These are phyloP conservation scores for Dermatophagoides farinae DNA, from an alignment of 1,140 invertebrate species.

Conservation along the genomic window DNA sequence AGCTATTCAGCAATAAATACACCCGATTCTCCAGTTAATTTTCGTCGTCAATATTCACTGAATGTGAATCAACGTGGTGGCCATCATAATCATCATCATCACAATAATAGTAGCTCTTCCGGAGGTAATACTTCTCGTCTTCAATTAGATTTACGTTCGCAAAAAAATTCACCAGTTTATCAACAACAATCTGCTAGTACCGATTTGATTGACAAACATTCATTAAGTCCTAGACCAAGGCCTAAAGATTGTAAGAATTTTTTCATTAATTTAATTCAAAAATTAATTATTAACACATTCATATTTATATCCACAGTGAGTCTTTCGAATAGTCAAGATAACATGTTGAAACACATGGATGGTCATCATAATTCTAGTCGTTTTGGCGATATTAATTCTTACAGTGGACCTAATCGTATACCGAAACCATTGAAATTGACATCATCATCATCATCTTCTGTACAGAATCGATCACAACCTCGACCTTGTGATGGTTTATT, in stretches of 20 bases:
- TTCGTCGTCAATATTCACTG: conserved; percentile 1
- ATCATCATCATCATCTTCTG: too few species aligned
- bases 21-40: not conserved
- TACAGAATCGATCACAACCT: too few species aligned
- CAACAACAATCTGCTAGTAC: not conserved
- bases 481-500: too few species aligned
- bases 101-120: not conserved
- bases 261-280: not conserved
- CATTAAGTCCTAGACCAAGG: conserved; percentile 1
- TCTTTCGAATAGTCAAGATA: not conserved
- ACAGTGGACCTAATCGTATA: too few species aligned
- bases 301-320: not conserved
- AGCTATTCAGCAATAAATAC: not conserved
- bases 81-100: not conserved
- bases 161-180: not conserved
- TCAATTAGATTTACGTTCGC: not conserved
- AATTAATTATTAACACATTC: not conserved
- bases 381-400: not conserved
- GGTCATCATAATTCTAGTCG: not conserved
- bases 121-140: not conserved
- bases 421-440: too few species aligned
- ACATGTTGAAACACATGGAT: not conserved
- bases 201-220: conserved; percentile 1
- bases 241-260: conserved; percentile 4
- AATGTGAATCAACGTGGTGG: not conserved